A percentile compares a stretch with the other conserved stretches of the same genome.
These are phyloP conservation scores for Cosmia trapezina DNA, from an alignment of 2,888 invertebrate genomes.

Conservation along the genomic window DNA sequence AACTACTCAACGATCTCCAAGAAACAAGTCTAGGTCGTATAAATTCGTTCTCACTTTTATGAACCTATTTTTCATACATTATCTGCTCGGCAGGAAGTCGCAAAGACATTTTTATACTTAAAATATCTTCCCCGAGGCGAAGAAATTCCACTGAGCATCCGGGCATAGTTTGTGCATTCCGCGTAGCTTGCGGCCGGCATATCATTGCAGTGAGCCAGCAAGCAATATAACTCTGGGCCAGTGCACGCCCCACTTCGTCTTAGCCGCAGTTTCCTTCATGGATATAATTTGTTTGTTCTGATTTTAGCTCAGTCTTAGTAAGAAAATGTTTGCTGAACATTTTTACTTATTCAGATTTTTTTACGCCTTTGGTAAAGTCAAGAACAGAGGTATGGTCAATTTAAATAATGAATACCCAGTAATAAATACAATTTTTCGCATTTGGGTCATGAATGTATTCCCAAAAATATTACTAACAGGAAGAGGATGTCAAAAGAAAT, in stretches of 20 bases:
- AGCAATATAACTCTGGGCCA: conserved; percentile 61
- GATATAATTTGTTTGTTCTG: conserved; percentile 66
- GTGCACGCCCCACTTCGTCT: conserved; percentile 62
- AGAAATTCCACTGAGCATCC: conserved; percentile 74
- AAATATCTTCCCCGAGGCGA: conserved; percentile 74
- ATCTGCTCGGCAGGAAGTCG: conserved; percentile 57
- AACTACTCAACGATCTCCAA: conserved; percentile 10
- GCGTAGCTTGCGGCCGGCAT: conserved; percentile 73
- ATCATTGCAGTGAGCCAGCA: conserved; percentile 67
- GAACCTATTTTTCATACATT: conserved; percentile 59
- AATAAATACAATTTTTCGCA: neutral
- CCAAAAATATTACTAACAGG: conserved; percentile 25
- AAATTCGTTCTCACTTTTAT: conserved; percentile 39
- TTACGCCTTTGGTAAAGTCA: too few species aligned
- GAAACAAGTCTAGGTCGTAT: conserved; percentile 45
- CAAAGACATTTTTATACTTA: conserved; percentile 75
- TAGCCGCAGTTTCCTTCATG: conserved; percentile 67
- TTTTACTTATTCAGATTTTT: conserved; percentile 10
- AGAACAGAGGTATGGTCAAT: neutral
- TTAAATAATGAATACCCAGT: neutral
- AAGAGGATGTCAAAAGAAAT: conserved; percentile 30
- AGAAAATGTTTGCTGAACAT: conserved; percentile 28
- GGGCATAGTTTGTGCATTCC: conserved; percentile 78
- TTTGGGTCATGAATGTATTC: neutral
- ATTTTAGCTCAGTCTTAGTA: conserved; percentile 44